These are phyloP conservation scores for Zosterops pallidus DNA, from an alignment of 2,113 vertebrate genomes.

Conservation along the genomic window DNA sequence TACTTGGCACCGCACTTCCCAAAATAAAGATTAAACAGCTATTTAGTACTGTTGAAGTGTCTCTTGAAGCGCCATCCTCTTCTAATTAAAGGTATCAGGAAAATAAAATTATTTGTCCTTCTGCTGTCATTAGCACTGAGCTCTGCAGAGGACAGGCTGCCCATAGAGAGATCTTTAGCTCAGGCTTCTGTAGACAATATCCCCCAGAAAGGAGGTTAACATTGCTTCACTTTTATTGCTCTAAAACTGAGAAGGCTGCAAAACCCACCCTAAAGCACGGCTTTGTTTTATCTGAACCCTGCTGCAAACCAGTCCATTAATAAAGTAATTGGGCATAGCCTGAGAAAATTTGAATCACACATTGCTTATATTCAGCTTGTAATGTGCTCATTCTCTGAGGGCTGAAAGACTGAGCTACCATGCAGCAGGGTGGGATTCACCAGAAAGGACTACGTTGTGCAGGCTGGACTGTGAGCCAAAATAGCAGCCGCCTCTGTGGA, in stretches of 20 bases:
- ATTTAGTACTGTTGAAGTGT: background rate
- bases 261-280: background rate
- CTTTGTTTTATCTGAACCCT: constrained; percentile 16
- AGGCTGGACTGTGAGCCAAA: background rate
- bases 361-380: constrained; percentile 12
- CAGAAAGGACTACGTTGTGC: background rate
- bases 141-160: background rate
- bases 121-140: background rate
- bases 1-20: background rate
- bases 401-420: background rate
- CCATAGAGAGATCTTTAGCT: background rate
- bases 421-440: background rate
- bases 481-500: background rate
- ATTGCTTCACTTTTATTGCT: background rate
- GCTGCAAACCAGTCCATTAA: constrained; percentile 28
- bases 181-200: background rate
- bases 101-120: background rate
- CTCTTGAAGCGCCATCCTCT: background rate
- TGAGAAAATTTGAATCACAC: constrained; percentile 13
- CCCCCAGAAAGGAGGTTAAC: background rate
- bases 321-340: constrained; percentile 22
- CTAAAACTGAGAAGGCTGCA: background rate
- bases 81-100: background rate
- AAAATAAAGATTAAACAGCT: background rate
- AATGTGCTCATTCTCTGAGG: background rate